These are phyloP conservation scores for Arctopsyche grandis DNA, from an alignment of 1,140 invertebrate genomes.

Conservation along the genomic window DNA sequence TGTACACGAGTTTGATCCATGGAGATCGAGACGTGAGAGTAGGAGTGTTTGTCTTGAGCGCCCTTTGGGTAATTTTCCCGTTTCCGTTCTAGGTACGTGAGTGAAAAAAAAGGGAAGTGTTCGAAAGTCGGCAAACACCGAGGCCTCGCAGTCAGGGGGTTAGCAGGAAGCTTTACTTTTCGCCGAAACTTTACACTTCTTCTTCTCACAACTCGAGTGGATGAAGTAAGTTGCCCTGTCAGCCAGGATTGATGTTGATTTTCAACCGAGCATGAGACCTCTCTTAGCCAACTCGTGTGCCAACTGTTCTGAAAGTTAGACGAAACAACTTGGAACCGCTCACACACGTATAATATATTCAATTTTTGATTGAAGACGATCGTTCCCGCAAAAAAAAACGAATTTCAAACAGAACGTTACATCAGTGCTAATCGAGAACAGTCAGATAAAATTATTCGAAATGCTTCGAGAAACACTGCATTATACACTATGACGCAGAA, in stretches of 20 bases:
- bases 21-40: neutral
- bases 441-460: neutral
- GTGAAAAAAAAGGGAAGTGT: neutral
- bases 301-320: slow-evolving; percentile 39
- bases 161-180: slow-evolving; percentile 46
- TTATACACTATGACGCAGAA: neutral
- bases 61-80: neutral
- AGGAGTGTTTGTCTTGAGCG: neutral
- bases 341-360: neutral
- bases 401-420: neutral
- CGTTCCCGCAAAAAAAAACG: neutral
- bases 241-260: slow-evolving; percentile 46
- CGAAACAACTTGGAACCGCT: neutral
- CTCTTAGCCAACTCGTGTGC: neutral
- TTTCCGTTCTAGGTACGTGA: neutral
- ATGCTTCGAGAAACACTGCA: neutral
- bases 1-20: too few species aligned
- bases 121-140: slow-evolving; percentile 12
- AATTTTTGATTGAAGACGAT: neutral
- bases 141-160: slow-evolving; percentile 18
- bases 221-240: slow-evolving; percentile 44
- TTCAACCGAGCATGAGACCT: slow-evolving; percentile 35
- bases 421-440: too few species aligned
- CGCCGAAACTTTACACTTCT: slow-evolving; percentile 41
- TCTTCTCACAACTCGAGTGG: slow-evolving; percentile 31